Evolutionary conservation across 2,888 invertebrate genomes (phyloP).

Genomic region (Rotaria socialis): DNA sequence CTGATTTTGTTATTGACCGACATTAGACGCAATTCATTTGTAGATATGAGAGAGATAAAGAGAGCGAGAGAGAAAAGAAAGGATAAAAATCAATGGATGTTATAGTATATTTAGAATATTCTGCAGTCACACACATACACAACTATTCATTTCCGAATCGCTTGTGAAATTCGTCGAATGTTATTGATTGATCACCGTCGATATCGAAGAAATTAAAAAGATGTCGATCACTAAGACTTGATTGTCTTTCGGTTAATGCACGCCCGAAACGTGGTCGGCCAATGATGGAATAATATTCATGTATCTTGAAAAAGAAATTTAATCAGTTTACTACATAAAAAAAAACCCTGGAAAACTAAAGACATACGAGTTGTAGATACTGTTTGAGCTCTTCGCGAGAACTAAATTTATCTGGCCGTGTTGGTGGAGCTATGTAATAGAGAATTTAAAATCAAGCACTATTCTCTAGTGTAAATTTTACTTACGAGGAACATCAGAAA

Average conservation of each 20-base stretch:
- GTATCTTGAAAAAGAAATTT: slow-evolving; percentile 17
- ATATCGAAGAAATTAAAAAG: not conserved
- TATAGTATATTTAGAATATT: too few relatives aligned
- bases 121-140: not conserved
- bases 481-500: not conserved
- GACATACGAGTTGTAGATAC: slow-evolving; percentile 30
- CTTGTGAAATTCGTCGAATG: not conserved
- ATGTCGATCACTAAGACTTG: not conserved
- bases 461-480: too few relatives aligned
- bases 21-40: not conserved
- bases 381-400: slow-evolving; percentile 40
- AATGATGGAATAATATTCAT: slow-evolving; percentile 45
- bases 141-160: not conserved
- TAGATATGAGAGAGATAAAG: too few relatives aligned
- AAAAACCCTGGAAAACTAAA: not conserved
- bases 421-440: slow-evolving; percentile 39
- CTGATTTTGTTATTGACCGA: not conserved
- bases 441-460: too few relatives aligned
- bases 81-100: too few relatives aligned
- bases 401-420: slow-evolving; percentile 40
- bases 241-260: not conserved
- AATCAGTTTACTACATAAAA: too few relatives aligned
- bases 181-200: not conserved
- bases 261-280: slow-evolving; percentile 46
- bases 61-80: too few relatives aligned